Conservation (phyloP, 2,797 vertebrate genomes). For the Columba guinea region DNA sequence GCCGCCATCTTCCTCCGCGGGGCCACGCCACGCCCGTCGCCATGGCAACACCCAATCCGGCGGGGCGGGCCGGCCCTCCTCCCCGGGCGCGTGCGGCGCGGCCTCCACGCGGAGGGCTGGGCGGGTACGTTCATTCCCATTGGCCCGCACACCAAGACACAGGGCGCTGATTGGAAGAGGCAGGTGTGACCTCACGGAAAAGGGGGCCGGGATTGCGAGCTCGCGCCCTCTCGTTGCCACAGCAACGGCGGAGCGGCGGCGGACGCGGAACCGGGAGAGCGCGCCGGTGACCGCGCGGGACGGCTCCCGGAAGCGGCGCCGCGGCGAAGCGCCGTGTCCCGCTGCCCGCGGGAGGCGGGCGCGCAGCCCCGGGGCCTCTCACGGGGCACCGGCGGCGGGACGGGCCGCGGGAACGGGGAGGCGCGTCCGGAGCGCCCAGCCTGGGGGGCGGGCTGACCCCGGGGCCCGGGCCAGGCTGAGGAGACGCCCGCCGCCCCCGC, state of each 20-base stretch:
- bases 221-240: not conserved
- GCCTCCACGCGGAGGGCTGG: accelerated
- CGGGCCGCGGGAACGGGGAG: not conserved
- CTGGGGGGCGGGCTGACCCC: not conserved
- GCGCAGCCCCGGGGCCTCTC: not conserved
- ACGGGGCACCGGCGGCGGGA: too few species aligned
- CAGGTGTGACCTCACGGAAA: accelerated
- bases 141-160: accelerated
- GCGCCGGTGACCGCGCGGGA: too few species aligned
- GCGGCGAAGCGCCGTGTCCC: not conserved
- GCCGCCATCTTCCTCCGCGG: not conserved
- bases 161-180: not conserved
- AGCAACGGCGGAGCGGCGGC: not conserved
- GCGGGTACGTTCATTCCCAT: accelerated
- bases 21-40: not conserved
- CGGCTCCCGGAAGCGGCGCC: too few species aligned
- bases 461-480: too few species aligned
- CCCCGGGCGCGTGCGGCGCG: not conserved
- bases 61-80: accelerated
- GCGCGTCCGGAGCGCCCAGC: accelerated
- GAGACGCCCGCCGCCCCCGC: not conserved
- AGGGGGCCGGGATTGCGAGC: not conserved
- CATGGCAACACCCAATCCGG: not conserved
- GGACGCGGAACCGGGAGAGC: not conserved
- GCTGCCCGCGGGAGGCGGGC: not conserved